These are phyloP conservation scores for Choristoneura rosaceana DNA, from an alignment of 2,888 invertebrate genomes.

Conservation along the genomic window DNA sequence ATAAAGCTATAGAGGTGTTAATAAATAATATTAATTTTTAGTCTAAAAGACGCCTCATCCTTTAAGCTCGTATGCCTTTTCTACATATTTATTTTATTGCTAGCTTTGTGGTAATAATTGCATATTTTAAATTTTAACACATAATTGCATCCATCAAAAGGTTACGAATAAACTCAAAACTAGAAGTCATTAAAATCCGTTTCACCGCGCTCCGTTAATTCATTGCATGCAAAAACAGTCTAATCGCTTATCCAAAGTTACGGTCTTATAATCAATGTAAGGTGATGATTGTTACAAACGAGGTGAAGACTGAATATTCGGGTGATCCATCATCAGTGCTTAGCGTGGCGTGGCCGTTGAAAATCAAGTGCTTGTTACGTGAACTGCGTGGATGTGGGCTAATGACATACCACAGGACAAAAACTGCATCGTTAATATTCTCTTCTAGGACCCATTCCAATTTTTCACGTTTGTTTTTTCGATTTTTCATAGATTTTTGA, in stretches of 20 bases:
- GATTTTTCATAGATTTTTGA: too few species aligned
- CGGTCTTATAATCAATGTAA: conserved; percentile 26
- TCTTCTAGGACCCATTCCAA: too few species aligned
- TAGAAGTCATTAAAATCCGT: conserved; percentile 14
- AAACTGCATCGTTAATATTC: too few species aligned
- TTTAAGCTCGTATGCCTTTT: too few species aligned
- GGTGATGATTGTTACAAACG: conserved; percentile 35
- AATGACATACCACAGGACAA: conserved; percentile 52
- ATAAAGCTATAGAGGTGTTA: too few species aligned
- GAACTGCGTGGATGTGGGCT: conserved; percentile 68
- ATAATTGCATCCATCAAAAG: too few species aligned
- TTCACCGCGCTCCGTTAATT: conserved; percentile 21
- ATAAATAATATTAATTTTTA: too few species aligned
- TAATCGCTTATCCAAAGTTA: conserved; percentile 7
- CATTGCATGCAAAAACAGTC: conserved; percentile 14
- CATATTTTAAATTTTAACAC: too few species aligned
- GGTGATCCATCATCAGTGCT: conserved; percentile 49
- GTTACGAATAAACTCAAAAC: not conserved
- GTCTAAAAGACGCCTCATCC: too few species aligned
- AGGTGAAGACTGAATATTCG: conserved; percentile 30
- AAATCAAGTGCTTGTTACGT: conserved; percentile 44
- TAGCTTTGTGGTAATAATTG: too few species aligned
- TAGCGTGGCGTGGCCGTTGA: conserved; percentile 42
- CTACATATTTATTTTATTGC: too few species aligned
- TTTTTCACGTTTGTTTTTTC: too few species aligned